Percentiles rank a stretch among this genome's conserved stretches.
phyloP scores from a whole-genome alignment of 2,113 vertebrate species.

The Rhabdomys dilectus region DNA sequence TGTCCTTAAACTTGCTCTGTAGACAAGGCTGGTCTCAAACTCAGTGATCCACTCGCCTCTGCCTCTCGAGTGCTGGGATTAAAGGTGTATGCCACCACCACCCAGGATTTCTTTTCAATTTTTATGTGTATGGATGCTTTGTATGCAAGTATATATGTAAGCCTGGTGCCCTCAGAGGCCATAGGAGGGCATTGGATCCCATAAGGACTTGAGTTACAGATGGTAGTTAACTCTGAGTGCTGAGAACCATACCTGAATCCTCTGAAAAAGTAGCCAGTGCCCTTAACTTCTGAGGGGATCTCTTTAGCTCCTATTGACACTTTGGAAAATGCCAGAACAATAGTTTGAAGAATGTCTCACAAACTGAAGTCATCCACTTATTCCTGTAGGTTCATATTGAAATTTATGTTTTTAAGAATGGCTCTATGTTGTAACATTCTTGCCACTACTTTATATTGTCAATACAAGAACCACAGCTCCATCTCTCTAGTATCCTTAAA shows the following conservation, averaged over 20 bases:
- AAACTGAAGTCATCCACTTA: background rate
- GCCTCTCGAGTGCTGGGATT: background rate
- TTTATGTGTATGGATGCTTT: background rate
- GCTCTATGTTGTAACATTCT: background rate
- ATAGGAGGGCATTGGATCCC: background rate
- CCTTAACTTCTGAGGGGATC: background rate
- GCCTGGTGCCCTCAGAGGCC: background rate
- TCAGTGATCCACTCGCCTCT: background rate
- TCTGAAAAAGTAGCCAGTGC: background rate
- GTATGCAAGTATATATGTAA: background rate
- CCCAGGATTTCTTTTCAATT: background rate
- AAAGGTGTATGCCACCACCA: background rate
- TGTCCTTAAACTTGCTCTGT: background rate
- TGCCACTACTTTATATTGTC: background rate
- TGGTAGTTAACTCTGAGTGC: background rate
- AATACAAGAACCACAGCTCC: background rate
- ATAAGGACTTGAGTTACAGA: background rate
- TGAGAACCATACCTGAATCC: background rate
- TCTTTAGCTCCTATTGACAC: background rate
- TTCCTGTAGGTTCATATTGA: background rate
- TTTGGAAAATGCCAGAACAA: background rate
- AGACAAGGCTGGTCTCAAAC: background rate
- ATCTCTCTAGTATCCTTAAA: too few species aligned
- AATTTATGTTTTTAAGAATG: background rate
- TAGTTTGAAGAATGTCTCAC: background rate